Evolutionary conservation across 2,797 vertebrate species (phyloP).

Genomic region (Acipenser oxyrinchus): DNA sequence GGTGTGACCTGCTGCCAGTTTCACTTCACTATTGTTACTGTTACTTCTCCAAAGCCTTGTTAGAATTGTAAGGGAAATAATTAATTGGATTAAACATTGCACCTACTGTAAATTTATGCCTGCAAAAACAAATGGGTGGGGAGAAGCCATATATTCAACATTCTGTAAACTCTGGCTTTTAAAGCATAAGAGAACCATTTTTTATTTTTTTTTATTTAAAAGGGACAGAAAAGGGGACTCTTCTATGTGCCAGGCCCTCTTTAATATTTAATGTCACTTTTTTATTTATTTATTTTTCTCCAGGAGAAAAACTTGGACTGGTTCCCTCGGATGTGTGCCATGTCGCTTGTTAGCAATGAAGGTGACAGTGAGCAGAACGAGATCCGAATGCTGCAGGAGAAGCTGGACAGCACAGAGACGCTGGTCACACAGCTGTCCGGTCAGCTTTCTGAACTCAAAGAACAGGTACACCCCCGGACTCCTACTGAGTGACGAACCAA

Average conservation of each 20-base stretch:
- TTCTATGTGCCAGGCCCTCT: neutral
- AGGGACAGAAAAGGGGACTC: neutral
- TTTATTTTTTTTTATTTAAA: too few species aligned
- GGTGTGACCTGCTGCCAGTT: too few species aligned
- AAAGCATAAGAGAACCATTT: too few species aligned
- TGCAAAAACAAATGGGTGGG: too few species aligned
- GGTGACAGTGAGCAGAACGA: conserved; percentile 92
- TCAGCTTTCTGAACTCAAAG: conserved; percentile 91
- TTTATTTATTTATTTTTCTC: neutral
- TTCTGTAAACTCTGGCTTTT: too few species aligned
- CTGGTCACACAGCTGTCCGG: conserved; percentile 81
- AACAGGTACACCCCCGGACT: conserved; percentile 70
- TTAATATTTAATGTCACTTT: conserved; percentile 14
- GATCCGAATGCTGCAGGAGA: conserved; percentile 90
- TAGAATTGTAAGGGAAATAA: too few species aligned
- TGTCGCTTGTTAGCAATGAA: conserved; percentile 93
- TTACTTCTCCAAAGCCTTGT: too few species aligned
- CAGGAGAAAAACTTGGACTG: conserved; percentile 97
- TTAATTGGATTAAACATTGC: too few species aligned
- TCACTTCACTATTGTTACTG: too few species aligned
- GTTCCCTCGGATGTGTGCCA: conserved; percentile 98
- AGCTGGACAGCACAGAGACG: conserved; percentile 80
- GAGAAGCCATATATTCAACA: too few species aligned
- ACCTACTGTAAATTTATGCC: too few species aligned
- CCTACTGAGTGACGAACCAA: neutral